phyloP scores from a whole-genome alignment of 2,113 vertebrate genomes.

The Bothrops jararaca region DNA sequence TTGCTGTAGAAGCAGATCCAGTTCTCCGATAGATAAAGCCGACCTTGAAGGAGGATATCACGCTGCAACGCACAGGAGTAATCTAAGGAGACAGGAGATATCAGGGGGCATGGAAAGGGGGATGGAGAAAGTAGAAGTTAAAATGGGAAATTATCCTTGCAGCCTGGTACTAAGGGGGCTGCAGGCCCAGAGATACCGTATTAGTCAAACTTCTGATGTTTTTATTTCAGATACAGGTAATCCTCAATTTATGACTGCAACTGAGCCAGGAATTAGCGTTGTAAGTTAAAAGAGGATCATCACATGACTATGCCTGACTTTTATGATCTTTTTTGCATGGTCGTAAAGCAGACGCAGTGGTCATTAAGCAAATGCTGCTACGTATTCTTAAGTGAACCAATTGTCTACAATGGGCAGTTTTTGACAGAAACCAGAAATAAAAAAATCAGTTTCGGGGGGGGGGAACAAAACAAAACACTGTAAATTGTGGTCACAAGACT shows the following conservation, averaged over 20 bases:
- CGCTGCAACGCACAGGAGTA: conserved; percentile 90
- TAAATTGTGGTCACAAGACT: background rate
- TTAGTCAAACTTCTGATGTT: background rate
- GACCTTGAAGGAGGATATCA: conserved; percentile 87
- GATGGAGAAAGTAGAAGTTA: background rate
- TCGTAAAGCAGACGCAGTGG: background rate
- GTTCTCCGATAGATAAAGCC: conserved; percentile 88
- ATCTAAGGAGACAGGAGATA: conserved; percentile 65
- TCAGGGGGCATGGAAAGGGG: background rate
- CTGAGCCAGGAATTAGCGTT: background rate
- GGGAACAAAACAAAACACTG: background rate
- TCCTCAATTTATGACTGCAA: background rate
- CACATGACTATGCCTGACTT: background rate
- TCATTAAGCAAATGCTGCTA: background rate
- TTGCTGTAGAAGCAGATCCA: conserved; percentile 93
- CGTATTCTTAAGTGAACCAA: background rate
- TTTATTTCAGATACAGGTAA: background rate
- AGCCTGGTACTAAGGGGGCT: too few relatives aligned
- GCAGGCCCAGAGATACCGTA: background rate
- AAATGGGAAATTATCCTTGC: background rate
- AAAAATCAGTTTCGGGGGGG: too few relatives aligned
- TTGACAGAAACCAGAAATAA: too few relatives aligned
- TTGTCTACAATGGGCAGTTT: background rate
- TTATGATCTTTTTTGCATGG: background rate
- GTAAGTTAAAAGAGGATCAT: background rate